phyloP scores from a whole-genome alignment of 2,797 vertebrate genomes.

The Falco rusticolus region DNA sequence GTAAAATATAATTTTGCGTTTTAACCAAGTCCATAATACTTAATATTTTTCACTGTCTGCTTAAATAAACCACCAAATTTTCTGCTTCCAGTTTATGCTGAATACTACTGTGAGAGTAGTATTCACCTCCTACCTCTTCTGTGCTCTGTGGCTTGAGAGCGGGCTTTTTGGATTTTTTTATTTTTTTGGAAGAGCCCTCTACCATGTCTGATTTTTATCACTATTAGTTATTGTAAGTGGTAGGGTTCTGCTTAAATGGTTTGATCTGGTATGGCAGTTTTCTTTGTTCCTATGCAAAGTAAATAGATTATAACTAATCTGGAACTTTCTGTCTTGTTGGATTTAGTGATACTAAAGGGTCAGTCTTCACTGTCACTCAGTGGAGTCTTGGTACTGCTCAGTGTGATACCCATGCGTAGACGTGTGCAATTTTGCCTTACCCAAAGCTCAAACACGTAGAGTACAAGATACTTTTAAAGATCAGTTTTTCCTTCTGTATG shows the following conservation, averaged over 20 bases:
- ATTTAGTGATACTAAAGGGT: neutral
- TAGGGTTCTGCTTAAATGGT: neutral
- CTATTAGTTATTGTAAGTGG: neutral
- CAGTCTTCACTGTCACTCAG: neutral
- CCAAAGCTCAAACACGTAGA: neutral
- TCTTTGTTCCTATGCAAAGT: neutral
- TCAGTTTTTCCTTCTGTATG: neutral
- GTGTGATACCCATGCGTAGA: neutral
- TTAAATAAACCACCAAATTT: neutral
- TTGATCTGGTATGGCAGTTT: neutral
- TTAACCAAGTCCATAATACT: neutral
- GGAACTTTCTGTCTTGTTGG: neutral
- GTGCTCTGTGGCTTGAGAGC: neutral
- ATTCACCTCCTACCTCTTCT: neutral
- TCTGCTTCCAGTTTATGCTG: neutral
- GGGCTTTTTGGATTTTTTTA: too few species aligned
- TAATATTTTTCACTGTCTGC: neutral
- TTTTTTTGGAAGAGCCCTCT: neutral
- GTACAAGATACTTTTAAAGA: neutral
- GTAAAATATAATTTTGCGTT: neutral
- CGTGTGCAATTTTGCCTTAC: neutral
- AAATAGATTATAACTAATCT: neutral
- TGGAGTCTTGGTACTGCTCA: neutral
- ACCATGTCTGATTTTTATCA: neutral
- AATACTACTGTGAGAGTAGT: neutral